A percentile compares a stretch with the other conserved stretches of the same genome.
These are phyloP conservation scores for Brachyopa scutellaris DNA, from an alignment of 2,888 invertebrate species.

Conservation along the genomic window DNA sequence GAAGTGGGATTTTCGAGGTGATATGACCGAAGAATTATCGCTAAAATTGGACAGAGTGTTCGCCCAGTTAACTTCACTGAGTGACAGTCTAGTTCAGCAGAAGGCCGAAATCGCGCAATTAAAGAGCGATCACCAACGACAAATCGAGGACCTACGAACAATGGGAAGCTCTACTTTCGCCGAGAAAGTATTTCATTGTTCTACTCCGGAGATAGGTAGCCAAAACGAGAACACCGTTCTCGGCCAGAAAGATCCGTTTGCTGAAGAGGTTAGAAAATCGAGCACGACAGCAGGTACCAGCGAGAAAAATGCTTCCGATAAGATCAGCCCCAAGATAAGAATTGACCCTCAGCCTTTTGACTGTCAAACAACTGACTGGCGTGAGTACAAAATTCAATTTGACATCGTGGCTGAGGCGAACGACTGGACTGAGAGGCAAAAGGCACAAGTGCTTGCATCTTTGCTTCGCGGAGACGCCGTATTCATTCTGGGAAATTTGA, in stretches of 20 bases:
- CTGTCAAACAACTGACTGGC: too few species aligned
- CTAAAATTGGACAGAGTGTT: too few species aligned
- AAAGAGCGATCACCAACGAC: neutral
- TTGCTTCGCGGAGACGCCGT: slow-evolving; percentile 1
- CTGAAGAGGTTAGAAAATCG: too few species aligned
- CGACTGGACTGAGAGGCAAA: neutral
- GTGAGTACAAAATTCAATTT: neutral
- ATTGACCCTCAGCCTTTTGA: too few species aligned
- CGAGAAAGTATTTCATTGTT: neutral
- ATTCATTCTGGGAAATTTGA: neutral
- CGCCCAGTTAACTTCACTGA: too few species aligned
- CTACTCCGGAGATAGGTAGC: neutral
- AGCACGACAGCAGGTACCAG: neutral
- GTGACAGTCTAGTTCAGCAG: too few species aligned
- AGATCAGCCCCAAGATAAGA: too few species aligned
- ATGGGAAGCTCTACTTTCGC: neutral
- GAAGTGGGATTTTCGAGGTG: neutral
- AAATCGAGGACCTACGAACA: neutral
- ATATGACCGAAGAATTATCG: neutral
- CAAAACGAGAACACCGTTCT: too few species aligned
- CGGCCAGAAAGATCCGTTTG: too few species aligned
- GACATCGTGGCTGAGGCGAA: neutral
- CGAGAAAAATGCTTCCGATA: too few species aligned
- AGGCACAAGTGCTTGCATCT: neutral
- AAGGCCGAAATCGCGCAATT: too few species aligned